These are phyloP conservation scores for Botia kubotai DNA, from an alignment of 2,797 vertebrate species.

Conservation along the genomic window DNA sequence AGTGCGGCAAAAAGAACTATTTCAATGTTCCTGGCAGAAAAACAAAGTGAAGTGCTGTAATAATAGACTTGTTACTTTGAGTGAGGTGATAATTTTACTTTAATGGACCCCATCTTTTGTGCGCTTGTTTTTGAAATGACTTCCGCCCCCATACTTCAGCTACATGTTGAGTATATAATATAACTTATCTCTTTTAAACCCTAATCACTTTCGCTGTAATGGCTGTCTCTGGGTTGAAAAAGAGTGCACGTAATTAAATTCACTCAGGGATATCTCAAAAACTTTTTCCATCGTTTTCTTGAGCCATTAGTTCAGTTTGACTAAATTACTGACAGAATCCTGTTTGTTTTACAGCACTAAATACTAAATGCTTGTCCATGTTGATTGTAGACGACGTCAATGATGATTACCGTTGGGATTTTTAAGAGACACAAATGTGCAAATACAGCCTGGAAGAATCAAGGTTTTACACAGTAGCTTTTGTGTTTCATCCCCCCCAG, in stretches of 20 bases:
- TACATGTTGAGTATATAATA: constrained; percentile 19
- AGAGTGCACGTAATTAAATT: neutral
- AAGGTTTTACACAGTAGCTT: constrained; percentile 13
- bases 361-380: neutral
- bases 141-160: constrained; percentile 7
- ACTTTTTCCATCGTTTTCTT: constrained; percentile 1
- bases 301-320: neutral
- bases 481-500: constrained; percentile 29
- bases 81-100: constrained; percentile 59
- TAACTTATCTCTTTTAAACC: constrained; percentile 29
- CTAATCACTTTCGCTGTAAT: constrained; percentile 4
- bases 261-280: neutral
- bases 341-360: constrained; percentile 12
- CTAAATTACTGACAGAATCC: neutral
- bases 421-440: constrained; percentile 52
- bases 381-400: constrained; percentile 39
- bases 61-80: constrained; percentile 57
- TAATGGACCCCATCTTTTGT: constrained; percentile 56
- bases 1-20: constrained; percentile 48
- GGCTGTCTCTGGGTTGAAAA: constrained; percentile 11
- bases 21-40: constrained; percentile 42
- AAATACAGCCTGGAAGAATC: constrained; percentile 14
- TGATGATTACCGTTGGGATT: constrained; percentile 52
- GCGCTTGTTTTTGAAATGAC: constrained; percentile 54
- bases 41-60: constrained; percentile 59